phyloP scores from a whole-genome alignment of 1,140 invertebrate species.

The Vanessa tameamea region DNA sequence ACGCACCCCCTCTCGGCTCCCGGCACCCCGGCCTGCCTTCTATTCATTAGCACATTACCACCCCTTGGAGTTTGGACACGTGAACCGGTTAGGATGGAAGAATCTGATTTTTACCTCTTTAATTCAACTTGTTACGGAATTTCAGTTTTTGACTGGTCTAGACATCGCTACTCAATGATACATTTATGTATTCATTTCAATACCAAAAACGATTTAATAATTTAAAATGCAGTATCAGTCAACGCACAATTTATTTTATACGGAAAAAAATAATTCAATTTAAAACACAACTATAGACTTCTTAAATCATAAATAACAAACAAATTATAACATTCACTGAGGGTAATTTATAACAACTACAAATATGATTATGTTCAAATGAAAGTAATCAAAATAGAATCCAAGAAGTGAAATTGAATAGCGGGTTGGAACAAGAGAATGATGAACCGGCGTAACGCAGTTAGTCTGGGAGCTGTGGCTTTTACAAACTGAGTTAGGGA shows the following conservation, averaged over 20 bases:
- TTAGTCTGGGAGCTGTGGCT: constrained; percentile 55
- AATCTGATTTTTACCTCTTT: constrained; percentile 68
- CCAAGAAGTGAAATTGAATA: constrained; percentile 47
- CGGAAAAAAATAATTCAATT: too few relatives aligned
- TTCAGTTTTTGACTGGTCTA: constrained; percentile 1
- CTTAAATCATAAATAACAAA: too few relatives aligned
- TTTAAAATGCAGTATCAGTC: too few relatives aligned
- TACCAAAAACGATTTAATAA: not conserved
- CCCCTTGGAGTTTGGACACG: constrained; percentile 56
- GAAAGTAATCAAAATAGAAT: constrained; percentile 9
- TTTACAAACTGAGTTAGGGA: constrained; percentile 55
- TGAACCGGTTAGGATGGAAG: constrained; percentile 52
- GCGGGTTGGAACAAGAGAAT: constrained; percentile 60
- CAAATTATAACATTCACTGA: too few relatives aligned
- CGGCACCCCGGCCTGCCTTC: constrained; percentile 62
- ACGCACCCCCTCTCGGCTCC: constrained; percentile 33
- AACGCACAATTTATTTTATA: too few relatives aligned
- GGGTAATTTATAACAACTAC: not conserved
- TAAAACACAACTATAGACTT: too few relatives aligned
- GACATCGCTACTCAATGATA: not conserved
- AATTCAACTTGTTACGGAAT: constrained; percentile 28
- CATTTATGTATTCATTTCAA: constrained; percentile 9
- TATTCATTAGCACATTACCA: constrained; percentile 80
- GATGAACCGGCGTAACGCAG: constrained; percentile 55
- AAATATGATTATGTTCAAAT: not conserved